These are phyloP conservation scores for Ashinkailepas kermadecensis DNA, from an alignment of 2,888 invertebrate species.

Conservation along the genomic window DNA sequence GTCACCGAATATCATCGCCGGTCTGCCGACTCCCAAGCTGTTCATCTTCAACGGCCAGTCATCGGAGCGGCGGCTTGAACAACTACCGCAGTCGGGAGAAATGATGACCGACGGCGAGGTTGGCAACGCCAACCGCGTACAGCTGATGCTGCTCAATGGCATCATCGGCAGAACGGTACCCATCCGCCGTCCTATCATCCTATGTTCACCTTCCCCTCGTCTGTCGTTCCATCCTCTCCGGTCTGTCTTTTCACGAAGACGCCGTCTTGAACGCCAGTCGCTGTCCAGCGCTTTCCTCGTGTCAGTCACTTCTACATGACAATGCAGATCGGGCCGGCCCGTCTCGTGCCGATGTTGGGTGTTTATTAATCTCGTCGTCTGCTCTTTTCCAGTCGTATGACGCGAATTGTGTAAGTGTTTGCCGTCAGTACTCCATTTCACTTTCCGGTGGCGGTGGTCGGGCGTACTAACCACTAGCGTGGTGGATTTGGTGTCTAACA, in stretches of 20 bases:
- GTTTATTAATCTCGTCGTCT: background rate
- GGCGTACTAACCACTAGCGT: background rate
- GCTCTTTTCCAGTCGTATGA: conserved; percentile 21
- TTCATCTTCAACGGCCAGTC: background rate
- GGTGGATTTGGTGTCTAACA: background rate
- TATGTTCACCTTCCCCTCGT: too few species aligned
- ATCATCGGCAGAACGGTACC: background rate
- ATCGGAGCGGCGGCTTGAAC: background rate
- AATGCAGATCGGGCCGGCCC: background rate
- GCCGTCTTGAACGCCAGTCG: too few species aligned
- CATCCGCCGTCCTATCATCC: too few species aligned
- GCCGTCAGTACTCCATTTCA: background rate
- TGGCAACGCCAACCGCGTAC: background rate
- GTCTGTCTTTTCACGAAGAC: too few species aligned
- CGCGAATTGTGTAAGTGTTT: conserved; percentile 22
- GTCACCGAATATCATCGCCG: too few species aligned
- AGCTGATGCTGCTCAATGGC: background rate
- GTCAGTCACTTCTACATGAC: too few species aligned
- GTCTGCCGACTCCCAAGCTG: background rate
- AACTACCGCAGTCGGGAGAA: background rate
- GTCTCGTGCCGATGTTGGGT: background rate
- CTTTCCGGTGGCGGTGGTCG: background rate
- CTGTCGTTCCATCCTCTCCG: too few species aligned
- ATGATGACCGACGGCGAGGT: background rate
- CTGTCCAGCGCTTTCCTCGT: too few species aligned